A percentile compares a stretch with the other conserved stretches of the same genome.
Conservation (phyloP, 2,888 invertebrate genomes). For the Drosophila paracracens region DNA sequence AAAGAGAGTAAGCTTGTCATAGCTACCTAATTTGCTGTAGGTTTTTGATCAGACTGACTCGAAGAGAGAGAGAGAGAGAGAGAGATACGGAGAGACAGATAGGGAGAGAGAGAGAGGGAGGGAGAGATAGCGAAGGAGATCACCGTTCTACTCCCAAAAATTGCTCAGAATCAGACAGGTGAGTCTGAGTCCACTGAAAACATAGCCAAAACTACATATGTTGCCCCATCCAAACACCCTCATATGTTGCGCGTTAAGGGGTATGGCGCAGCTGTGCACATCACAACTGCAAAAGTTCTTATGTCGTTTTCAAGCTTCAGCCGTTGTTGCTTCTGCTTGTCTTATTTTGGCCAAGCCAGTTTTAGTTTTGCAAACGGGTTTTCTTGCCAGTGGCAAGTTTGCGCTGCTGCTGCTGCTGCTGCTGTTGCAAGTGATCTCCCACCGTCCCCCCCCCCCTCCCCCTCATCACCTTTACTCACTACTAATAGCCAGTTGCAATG, state of each 20-base stretch:
- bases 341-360: slow-evolving; percentile 60
- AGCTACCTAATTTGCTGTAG: too few species aligned
- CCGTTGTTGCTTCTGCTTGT: slow-evolving; percentile 21
- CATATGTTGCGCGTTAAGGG: not conserved
- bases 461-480: not conserved
- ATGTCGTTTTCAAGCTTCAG: not conserved
- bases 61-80: too few species aligned
- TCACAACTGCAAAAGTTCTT: not conserved
- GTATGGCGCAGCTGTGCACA: not conserved
- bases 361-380: slow-evolving; percentile 47
- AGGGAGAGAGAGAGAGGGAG: too few species aligned
- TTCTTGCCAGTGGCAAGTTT: slow-evolving; percentile 8
- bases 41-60: too few species aligned
- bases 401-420: not conserved
- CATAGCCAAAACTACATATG: not conserved
- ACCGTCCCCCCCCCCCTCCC: not conserved
- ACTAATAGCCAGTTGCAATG: not conserved
- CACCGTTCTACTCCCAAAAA: too few species aligned
- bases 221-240: not conserved
- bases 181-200: not conserved
- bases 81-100: too few species aligned
- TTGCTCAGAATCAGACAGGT: too few species aligned
- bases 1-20: not conserved
- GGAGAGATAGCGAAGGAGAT: too few species aligned
- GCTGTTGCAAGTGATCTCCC: slow-evolving; percentile 19